Base-by-base conservation (phyloP, 2,888 invertebrate genomes). In the Patella pellucida region DNA sequence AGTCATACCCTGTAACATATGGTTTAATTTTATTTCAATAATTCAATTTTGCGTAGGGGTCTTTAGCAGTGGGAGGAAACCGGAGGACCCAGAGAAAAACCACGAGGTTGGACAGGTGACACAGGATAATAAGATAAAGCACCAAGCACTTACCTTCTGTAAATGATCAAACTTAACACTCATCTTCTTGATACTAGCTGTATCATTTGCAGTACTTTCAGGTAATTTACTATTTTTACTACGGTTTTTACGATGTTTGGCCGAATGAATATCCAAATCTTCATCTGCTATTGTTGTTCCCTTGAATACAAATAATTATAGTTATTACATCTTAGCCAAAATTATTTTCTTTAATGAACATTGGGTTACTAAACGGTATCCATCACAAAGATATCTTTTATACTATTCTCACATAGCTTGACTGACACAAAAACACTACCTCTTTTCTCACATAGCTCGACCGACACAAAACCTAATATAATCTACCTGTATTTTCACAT, bases 111-210 rank as follows among this genome's bases (percentile, higher is more conserved):
- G n/a, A n/a, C n/a, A 12, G 12, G 14, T 27, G n/a, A 27, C 1
- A 27, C 27, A 27, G 3, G 2, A 27, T 27, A 27, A 27, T 1
- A 41, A 41, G 9, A 16, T 4, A 2, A n/a, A 68, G 23, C 23
- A 73, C 23, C 16, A 67, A 27, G 12, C 16, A 69, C 80, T 81
- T 81, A 91, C 91, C 84, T 95, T 93, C 89, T 97, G 96, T 69
- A 98, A 92, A 89, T 96, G 96, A 41, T 94, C 93, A 7, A 95
- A 95, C 52, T 95, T 95, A 15, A 97, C 96, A 87, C 95, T 95
- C 75, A 97, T 91, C 88, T 93, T 88, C 77, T 89, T 89, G 54
- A 89, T 89, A 69, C 87, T 85, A 23, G 86, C 85, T 0, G 94
- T 94, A 73, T 95, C 94, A 16, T 93, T 93, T 14, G 94, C 93